phyloP scores from a whole-genome alignment of 2,113 vertebrate species.

The Embiotoca jacksoni region DNA sequence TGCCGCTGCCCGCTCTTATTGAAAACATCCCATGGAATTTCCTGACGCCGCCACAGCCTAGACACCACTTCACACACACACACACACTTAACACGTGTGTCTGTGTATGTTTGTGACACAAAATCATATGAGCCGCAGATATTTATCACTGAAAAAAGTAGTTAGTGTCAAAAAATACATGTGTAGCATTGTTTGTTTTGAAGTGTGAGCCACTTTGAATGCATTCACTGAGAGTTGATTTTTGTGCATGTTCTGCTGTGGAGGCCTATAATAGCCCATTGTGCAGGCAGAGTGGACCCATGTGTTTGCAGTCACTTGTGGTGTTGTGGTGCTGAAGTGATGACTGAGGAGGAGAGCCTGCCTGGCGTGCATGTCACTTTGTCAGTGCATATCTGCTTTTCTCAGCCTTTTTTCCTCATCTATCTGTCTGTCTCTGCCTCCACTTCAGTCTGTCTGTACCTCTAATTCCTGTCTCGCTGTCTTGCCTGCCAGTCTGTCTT shows the following conservation, averaged over 20 bases:
- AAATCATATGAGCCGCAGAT: constrained; percentile 56
- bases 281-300: constrained; percentile 63
- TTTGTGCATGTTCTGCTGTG: constrained; percentile 14
- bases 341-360: constrained; percentile 59
- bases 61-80: constrained; percentile 51
- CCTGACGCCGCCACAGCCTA: constrained; percentile 75
- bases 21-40: constrained; percentile 87
- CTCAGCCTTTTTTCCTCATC: constrained; percentile 37
- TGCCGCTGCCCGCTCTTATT: constrained; percentile 76
- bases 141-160: constrained; percentile 52
- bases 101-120: constrained; percentile 37
- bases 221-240: constrained; percentile 38
- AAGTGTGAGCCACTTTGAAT: constrained; percentile 47
- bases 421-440: constrained; percentile 13
- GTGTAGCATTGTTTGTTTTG: constrained; percentile 65
- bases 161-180: constrained; percentile 63
- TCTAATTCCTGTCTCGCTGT: constrained; percentile 11
- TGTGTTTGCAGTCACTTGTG: constrained; percentile 77
- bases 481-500: constrained; percentile 8
- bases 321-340: constrained; percentile 65
- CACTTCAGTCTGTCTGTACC: constrained; percentile 15
- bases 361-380: constrained; percentile 49
- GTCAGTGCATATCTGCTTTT: constrained; percentile 42
- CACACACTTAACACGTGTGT: constrained; percentile 22
- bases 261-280: constrained; percentile 54